Base-by-base conservation (phyloP, 2,888 invertebrate genomes). In the Formica aserva region DNA sequence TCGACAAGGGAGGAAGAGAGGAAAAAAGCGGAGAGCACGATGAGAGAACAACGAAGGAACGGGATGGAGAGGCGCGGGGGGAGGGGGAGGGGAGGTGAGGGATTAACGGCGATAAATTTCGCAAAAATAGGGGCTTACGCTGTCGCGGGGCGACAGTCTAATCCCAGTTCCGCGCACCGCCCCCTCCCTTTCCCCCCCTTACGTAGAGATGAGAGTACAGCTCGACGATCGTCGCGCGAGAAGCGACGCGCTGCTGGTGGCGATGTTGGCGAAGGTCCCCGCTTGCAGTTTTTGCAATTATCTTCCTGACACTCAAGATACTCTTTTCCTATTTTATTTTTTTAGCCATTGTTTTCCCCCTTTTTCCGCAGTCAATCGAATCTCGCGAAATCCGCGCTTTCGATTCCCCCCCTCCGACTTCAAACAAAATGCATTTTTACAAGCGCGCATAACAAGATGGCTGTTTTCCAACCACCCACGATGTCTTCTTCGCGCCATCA, bases 71-170 rank as follows among this genome's bases (percentile, higher is more conserved):
- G 90, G 86, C 88, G 90, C 85, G 89, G 88, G 84, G 92, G 4
- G 91, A 94, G 94, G 94, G 3, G 15, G 94, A 94, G 94, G 88
- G 85, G 92, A 15, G 91, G 92, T 92, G 94, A 94, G 91, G 94
- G 94, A 95, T 94, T 94, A 95, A 94, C 94, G 93, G 94, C 94
- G 94, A 94, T 94, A 94, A 95, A 94, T 94, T 95, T 94, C 93
- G 92, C 94, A 95, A 94, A 94, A 94, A 94, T 94, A 92, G 94
- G 94, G 94, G 94, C 94, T 94, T 94, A 94, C 94, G 88, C 93
- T 94, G 94, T 94, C 94, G 93, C 92, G 91, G 92, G 92, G 92
- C 94, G 94, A 95, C 93, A 94, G 93, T 93, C 93, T 94, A 95
- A 94, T 95, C 94, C 94, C 88, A 90, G 92, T 90, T 91, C 89